Percentiles rank a stretch among this genome's conserved stretches.
Evolutionary conservation across 64 coral and sea anemone genomes (phyloP).

Genomic region (Exaiptasia diaphana): DNA sequence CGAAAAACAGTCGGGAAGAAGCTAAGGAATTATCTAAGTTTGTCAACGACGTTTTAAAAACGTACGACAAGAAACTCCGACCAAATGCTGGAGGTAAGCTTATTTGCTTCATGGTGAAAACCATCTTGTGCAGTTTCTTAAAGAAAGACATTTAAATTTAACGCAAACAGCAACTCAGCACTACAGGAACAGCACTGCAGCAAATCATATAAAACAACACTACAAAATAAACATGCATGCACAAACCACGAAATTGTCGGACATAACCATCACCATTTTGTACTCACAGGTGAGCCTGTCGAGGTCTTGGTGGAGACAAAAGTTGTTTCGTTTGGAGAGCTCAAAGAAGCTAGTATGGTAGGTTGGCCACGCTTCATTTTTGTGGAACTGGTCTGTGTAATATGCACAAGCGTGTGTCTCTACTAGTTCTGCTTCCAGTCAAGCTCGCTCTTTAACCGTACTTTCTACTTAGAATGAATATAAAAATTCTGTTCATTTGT

Average conservation of each 20-base stretch:
- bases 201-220: not conserved
- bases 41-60: conserved; percentile 41
- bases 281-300: conserved; percentile 16
- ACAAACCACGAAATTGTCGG: not conserved
- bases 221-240: not conserved
- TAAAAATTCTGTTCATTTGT: not conserved
- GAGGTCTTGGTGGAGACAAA: conserved; percentile 29
- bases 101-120: not conserved
- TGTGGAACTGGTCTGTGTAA: conserved; percentile 15
- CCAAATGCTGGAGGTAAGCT: conserved; percentile 60
- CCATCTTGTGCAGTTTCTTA: too few relatives aligned
- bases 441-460: not conserved
- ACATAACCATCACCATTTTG: not conserved
- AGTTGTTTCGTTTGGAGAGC: conserved; percentile 43
- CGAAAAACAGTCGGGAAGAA: too few relatives aligned
- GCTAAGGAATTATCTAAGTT: conserved; percentile 29
- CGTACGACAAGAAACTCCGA: conserved; percentile 34
- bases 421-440: conserved; percentile 19
- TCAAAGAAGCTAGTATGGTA: conserved; percentile 58
- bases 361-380: not conserved
- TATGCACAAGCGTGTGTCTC: conserved; percentile 13
- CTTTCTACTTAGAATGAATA: conserved; percentile 21
- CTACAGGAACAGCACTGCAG: not conserved
- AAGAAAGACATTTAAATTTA: not conserved
- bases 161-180: not conserved